Evolutionary conservation across 2,888 invertebrate species (phyloP).

Genomic region (Patella ulyssiponensis): DNA sequence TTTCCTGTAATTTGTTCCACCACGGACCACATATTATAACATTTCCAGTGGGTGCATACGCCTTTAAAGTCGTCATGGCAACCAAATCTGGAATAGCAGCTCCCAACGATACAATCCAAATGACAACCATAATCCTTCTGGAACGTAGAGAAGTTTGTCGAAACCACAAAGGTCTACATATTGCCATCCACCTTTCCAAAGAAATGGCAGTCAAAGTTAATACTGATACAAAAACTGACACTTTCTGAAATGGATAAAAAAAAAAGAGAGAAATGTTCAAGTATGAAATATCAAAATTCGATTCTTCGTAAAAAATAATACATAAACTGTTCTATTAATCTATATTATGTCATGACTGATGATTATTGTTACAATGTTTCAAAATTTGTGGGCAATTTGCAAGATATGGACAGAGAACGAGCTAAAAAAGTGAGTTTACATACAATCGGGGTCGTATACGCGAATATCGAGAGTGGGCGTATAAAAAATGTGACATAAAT

Average conservation of each 20-base stretch:
- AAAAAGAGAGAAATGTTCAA: not conserved
- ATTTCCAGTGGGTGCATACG: not conserved
- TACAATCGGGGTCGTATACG: too few relatives aligned
- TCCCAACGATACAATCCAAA: constrained; percentile 84
- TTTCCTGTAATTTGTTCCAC: constrained; percentile 41
- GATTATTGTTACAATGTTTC: not conserved
- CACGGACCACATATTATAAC: constrained; percentile 31
- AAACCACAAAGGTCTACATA: constrained; percentile 90
- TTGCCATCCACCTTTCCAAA: constrained; percentile 94
- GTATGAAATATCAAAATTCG: too few relatives aligned
- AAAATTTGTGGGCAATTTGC: not conserved
- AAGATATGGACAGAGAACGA: not conserved
- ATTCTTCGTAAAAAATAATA: not conserved
- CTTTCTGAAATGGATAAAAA: constrained; percentile 79
- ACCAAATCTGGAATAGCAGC: constrained; percentile 59
- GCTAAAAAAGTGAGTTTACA: too few relatives aligned
- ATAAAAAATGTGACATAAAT: too few relatives aligned
- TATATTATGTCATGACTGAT: not conserved
- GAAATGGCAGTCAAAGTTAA: constrained; percentile 93
- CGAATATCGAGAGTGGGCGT: too few relatives aligned
- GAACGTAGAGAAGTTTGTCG: constrained; percentile 87
- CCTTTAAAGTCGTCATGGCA: constrained; percentile 33
- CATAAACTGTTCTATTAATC: not conserved
- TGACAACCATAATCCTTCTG: constrained; percentile 84
- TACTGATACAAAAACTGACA: constrained; percentile 92